A percentile compares a stretch with the other conserved stretches of the same genome.
Evolutionary conservation across 1,140 invertebrate genomes (phyloP).

Genomic region (Caerostris extrusa): DNA sequence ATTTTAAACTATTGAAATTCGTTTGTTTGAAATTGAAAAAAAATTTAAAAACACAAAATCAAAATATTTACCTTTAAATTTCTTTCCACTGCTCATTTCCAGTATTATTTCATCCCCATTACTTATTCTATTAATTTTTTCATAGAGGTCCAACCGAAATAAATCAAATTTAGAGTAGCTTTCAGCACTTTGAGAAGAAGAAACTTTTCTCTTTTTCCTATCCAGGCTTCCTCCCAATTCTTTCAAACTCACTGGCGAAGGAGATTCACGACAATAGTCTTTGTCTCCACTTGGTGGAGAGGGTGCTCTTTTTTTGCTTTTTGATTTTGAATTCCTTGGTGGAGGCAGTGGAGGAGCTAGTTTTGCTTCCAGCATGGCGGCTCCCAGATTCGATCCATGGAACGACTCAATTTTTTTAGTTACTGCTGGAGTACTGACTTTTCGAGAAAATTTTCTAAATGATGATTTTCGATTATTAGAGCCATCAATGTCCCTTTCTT

Average conservation of each 20-base stretch:
- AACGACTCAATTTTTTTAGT: slow-evolving; percentile 60
- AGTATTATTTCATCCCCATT: slow-evolving; percentile 17
- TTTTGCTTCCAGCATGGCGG: slow-evolving; percentile 68
- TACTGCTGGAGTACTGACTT: background rate
- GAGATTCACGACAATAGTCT: slow-evolving; percentile 26
- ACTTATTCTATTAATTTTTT: slow-evolving; percentile 70
- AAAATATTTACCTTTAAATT: slow-evolving; percentile 39
- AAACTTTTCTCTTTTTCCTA: slow-evolving; percentile 54
- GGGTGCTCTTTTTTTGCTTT: slow-evolving; percentile 72
- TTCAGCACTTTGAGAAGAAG: background rate
- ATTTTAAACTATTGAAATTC: too few species aligned
- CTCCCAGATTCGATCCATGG: slow-evolving; percentile 67
- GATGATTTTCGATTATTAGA: background rate
- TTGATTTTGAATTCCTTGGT: slow-evolving; percentile 43
- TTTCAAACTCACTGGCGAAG: slow-evolving; percentile 57
- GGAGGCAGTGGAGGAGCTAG: slow-evolving; percentile 67
- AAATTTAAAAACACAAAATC: background rate
- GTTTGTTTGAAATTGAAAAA: background rate
- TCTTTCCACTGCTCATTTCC: slow-evolving; percentile 40
- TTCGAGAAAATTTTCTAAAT: slow-evolving; percentile 51
- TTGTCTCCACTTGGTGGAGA: slow-evolving; percentile 62
- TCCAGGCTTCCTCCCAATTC: slow-evolving; percentile 45
- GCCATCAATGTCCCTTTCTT: slow-evolving; percentile 65
- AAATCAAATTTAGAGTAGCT: slow-evolving; percentile 76
- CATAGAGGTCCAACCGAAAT: slow-evolving; percentile 73